Conservation (phyloP, 2,797 vertebrate species). For the Hyperoplus lanceolatus region DNA sequence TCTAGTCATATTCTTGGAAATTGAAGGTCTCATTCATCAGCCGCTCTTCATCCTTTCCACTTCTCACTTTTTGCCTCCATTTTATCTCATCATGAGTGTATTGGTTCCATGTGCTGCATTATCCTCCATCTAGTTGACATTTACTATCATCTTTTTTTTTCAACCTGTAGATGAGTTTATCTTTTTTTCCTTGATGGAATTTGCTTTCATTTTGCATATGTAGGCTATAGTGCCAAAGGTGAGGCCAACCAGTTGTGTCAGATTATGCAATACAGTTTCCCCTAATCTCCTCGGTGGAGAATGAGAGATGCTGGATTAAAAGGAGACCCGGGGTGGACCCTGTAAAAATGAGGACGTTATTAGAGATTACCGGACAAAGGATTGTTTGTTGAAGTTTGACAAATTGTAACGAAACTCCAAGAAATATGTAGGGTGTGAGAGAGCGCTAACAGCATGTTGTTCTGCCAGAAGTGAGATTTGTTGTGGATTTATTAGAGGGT, state of each 20-base stretch:
- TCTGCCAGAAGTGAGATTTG: conserved; percentile 1
- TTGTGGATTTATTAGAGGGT: background rate
- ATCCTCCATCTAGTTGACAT: background rate
- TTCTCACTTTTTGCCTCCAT: conserved; percentile 13
- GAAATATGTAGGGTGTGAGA: background rate
- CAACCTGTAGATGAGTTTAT: background rate
- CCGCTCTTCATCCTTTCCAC: conserved; percentile 34
- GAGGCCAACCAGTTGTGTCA: conserved; percentile 51
- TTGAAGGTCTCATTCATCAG: conserved; percentile 30
- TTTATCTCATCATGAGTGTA: conserved; percentile 58
- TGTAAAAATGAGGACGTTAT: conserved; percentile 59
- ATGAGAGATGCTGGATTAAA: conserved; percentile 70
- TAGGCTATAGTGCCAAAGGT: conserved; percentile 64
- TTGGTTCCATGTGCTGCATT: background rate
- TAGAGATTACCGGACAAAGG: conserved; percentile 68
- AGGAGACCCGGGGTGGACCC: conserved; percentile 31
- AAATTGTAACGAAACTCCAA: conserved; percentile 8
- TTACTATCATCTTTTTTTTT: background rate
- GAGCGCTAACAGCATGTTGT: background rate
- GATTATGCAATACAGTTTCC: conserved; percentile 56
- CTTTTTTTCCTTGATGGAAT: background rate
- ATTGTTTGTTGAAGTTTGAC: conserved; percentile 41
- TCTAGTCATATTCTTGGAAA: conserved; percentile 21
- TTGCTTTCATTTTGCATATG: conserved; percentile 32
- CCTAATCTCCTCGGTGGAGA: conserved; percentile 62